Conservation (phyloP, 2,797 vertebrate genomes). For the Orientallactaga sibirica region DNA sequence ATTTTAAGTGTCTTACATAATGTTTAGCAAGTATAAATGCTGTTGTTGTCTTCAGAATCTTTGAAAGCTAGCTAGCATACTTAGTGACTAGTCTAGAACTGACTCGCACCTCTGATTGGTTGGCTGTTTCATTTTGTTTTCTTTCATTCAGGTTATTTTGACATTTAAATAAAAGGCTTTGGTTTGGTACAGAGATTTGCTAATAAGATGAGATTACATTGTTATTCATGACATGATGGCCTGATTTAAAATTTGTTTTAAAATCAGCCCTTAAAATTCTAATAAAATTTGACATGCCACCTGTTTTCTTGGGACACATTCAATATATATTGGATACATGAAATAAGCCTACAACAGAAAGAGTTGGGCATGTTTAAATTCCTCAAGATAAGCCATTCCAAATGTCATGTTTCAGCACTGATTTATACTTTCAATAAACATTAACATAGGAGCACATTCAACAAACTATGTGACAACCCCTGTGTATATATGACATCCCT, state of each 20-base stretch:
- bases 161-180: slow-evolving; percentile 7
- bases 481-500: neutral
- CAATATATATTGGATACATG: slow-evolving; percentile 50
- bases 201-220: slow-evolving; percentile 52
- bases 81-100: slow-evolving; percentile 10
- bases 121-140: neutral
- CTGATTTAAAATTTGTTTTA: slow-evolving; percentile 55
- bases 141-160: slow-evolving; percentile 50
- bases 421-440: slow-evolving; percentile 59
- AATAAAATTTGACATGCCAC: slow-evolving; percentile 21
- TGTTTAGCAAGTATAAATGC: slow-evolving; percentile 3
- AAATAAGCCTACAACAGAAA: slow-evolving; percentile 46
- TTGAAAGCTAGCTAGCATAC: slow-evolving; percentile 10
- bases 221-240: slow-evolving; percentile 39
- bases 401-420: neutral
- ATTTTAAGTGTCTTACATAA: neutral
- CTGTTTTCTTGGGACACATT: slow-evolving; percentile 41
- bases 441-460: neutral
- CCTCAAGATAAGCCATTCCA: slow-evolving; percentile 39
- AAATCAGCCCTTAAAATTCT: slow-evolving; percentile 51
- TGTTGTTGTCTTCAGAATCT: neutral
- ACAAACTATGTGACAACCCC: slow-evolving; percentile 39
- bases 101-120: slow-evolving; percentile 16
- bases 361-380: slow-evolving; percentile 26
- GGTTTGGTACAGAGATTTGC: slow-evolving; percentile 36